Conservation (phyloP, 2,888 invertebrate species). For the Meta bourneti region DNA sequence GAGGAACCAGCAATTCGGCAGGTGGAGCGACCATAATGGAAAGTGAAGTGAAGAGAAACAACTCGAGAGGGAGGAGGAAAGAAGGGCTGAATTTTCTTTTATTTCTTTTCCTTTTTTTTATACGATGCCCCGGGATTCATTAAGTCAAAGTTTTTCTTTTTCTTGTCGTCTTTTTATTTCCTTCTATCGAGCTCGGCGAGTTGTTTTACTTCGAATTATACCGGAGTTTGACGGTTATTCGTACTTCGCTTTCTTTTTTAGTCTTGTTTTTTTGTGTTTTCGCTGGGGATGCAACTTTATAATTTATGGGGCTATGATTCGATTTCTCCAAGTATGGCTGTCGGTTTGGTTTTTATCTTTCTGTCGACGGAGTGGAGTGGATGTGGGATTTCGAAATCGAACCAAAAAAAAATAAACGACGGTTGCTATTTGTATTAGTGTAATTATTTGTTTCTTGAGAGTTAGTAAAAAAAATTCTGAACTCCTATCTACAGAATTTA, state of each 20-base stretch:
- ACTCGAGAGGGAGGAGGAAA: slow-evolving; percentile 9
- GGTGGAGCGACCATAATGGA: slow-evolving; percentile 67
- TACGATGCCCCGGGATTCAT: slow-evolving; percentile 58
- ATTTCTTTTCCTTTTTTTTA: slow-evolving; percentile 27
- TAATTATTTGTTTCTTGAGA: too few relatives aligned
- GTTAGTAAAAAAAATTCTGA: too few relatives aligned
- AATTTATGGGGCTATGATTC: slow-evolving; percentile 48
- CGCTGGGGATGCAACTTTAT: slow-evolving; percentile 1
- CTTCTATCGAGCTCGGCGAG: slow-evolving; percentile 14
- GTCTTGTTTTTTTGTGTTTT: not conserved
- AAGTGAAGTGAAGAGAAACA: slow-evolving; percentile 53
- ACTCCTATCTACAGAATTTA: too few relatives aligned
- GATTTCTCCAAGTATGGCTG: slow-evolving; percentile 21
- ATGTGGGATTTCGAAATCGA: not conserved
- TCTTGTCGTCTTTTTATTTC: not conserved
- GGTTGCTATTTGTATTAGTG: not conserved
- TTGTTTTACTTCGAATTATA: slow-evolving; percentile 46
- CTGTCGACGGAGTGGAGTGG: not conserved
- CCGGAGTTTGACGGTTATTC: not conserved
- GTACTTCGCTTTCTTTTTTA: not conserved
- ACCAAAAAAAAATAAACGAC: not conserved
- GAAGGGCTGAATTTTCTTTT: not conserved
- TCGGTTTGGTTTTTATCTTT: not conserved
- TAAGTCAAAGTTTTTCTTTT: slow-evolving; percentile 41
- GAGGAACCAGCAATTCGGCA: slow-evolving; percentile 64